Conservation (phyloP, 1,140 invertebrate species). For the Mamestra configurata region DNA sequence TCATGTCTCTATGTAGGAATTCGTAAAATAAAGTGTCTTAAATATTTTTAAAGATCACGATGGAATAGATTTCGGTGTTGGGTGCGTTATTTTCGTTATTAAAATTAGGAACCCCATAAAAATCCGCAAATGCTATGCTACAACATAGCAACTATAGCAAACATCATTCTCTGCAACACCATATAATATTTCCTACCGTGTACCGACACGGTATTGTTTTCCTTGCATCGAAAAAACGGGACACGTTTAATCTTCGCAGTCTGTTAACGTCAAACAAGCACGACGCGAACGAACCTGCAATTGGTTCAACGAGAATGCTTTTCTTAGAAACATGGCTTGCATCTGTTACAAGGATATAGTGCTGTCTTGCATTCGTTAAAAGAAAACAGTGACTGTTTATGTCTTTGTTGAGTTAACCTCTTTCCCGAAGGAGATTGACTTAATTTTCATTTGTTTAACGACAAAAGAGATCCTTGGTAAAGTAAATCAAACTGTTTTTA, state of each 20-base stretch:
- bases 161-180: background rate
- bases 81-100: too few relatives aligned
- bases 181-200: background rate
- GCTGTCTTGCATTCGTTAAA: constrained; percentile 2
- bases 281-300: constrained; percentile 38
- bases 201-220: background rate
- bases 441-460: background rate
- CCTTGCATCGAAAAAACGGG: constrained; percentile 56
- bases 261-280: constrained; percentile 54
- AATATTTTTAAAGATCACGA: too few relatives aligned
- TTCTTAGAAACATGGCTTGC: constrained; percentile 34
- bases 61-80: too few relatives aligned
- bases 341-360: constrained; percentile 26
- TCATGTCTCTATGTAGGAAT: too few relatives aligned
- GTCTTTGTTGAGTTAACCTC: background rate
- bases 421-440: background rate
- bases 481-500: background rate
- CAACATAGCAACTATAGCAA: background rate
- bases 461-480: background rate
- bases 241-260: constrained; percentile 61
- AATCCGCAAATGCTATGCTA: too few relatives aligned
- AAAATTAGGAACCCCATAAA: too few relatives aligned
- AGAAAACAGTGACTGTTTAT: background rate
- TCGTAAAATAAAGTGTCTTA: too few relatives aligned
- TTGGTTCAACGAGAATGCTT: constrained; percentile 37